These are phyloP conservation scores for Pygoscelis adeliae DNA, from an alignment of 2,113 vertebrate species.

Conservation along the genomic window DNA sequence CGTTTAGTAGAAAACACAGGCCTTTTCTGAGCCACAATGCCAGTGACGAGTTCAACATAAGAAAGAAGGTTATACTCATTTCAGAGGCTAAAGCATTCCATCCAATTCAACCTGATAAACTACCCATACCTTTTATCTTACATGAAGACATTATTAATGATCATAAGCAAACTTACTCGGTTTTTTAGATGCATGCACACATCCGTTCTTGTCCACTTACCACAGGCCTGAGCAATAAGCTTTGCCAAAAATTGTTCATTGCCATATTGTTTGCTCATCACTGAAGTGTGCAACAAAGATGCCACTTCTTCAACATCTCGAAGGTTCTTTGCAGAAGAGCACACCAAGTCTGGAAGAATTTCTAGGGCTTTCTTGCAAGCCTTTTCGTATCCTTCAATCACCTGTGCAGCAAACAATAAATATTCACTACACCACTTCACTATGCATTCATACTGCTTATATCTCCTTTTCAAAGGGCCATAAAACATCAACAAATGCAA, in stretches of 20 bases:
- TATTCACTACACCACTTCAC: background rate
- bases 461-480: background rate
- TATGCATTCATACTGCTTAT: background rate
- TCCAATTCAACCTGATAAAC: background rate
- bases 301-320: slow-evolving; percentile 84
- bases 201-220: slow-evolving; percentile 73
- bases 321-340: slow-evolving; percentile 90
- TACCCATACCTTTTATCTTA: background rate
- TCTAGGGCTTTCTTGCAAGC: slow-evolving; percentile 93
- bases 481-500: background rate
- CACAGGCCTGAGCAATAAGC: slow-evolving; percentile 94
- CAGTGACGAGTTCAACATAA: background rate
- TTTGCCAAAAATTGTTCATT: slow-evolving; percentile 88
- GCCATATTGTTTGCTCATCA: slow-evolving; percentile 97
- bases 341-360: slow-evolving; percentile 89
- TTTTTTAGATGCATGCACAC: background rate
- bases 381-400: slow-evolving; percentile 95
- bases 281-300: slow-evolving; percentile 84
- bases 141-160: background rate
- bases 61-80: background rate
- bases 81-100: background rate
- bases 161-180: background rate
- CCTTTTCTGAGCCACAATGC: background rate
- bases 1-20: background rate
- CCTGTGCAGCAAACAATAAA: slow-evolving; percentile 69